These are phyloP conservation scores for Mesembrinibis cayennensis DNA, from an alignment of 2,113 vertebrate genomes.

Conservation along the genomic window DNA sequence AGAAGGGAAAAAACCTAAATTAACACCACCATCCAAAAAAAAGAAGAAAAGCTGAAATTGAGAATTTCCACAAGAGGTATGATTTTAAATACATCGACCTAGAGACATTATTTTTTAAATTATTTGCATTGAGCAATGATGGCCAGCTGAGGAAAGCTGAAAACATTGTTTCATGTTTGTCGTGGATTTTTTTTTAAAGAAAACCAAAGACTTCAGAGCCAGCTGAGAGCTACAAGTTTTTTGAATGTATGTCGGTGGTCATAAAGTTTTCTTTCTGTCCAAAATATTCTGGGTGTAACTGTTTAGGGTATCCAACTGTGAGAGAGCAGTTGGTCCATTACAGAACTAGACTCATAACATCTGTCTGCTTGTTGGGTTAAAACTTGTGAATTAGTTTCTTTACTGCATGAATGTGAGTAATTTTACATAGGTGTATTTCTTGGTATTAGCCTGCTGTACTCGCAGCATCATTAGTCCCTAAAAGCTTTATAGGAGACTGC, in stretches of 20 bases:
- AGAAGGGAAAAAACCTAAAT: neutral
- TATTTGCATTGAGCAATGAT: neutral
- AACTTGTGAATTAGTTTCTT: slow-evolving; percentile 55
- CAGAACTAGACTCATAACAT: slow-evolving; percentile 40
- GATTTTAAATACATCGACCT: neutral
- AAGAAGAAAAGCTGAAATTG: neutral
- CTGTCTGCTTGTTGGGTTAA: slow-evolving; percentile 51
- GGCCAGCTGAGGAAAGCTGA: neutral
- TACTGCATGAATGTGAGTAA: slow-evolving; percentile 9
- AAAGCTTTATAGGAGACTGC: neutral
- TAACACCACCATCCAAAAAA: neutral
- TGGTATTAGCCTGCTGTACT: neutral
- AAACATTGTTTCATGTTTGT: neutral
- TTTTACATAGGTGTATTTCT: slow-evolving; percentile 23
- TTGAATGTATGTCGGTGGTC: slow-evolving; percentile 18
- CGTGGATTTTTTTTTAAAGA: neutral
- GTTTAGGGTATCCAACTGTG: slow-evolving; percentile 57
- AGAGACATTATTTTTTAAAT: neutral
- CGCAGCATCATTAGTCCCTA: neutral
- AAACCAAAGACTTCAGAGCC: neutral
- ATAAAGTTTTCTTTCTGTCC: slow-evolving; percentile 15
- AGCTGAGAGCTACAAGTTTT: neutral
- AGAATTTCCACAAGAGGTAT: neutral
- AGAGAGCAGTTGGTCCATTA: slow-evolving; percentile 51
- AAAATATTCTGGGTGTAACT: slow-evolving; percentile 26